Percentiles rank a stretch among this genome's conserved stretches.
Evolutionary conservation across 2,888 invertebrate species (phyloP).

Genomic region (Sussaba pulchella): DNA sequence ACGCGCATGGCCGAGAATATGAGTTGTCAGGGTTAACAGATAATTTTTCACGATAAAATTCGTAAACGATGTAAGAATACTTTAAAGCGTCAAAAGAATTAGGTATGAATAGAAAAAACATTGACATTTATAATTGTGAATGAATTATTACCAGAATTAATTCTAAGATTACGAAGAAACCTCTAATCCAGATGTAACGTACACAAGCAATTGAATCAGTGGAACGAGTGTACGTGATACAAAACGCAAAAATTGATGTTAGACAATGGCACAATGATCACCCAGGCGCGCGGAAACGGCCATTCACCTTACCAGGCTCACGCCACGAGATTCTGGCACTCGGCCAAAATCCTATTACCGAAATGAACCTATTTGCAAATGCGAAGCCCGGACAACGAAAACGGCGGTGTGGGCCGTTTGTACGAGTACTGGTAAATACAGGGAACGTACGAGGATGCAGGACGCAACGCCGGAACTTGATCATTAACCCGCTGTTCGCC

Average conservation of each 20-base stretch:
- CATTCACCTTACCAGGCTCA: background rate
- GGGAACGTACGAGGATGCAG: background rate
- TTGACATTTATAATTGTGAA: no score
- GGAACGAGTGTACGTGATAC: background rate
- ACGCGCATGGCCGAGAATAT: background rate
- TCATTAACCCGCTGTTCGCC: slow-evolving; percentile 41
- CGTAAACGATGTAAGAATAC: no score
- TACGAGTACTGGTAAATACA: background rate
- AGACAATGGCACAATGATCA: no score
- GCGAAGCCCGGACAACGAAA: slow-evolving; percentile 49
- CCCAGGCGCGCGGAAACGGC: no score
- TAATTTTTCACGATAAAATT: no score
- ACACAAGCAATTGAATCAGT: no score
- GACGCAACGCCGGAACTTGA: slow-evolving; percentile 39
- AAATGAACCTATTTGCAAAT: slow-evolving; percentile 68
- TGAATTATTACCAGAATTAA: no score
- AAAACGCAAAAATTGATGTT: no score
- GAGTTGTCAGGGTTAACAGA: background rate
- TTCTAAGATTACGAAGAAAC: no score
- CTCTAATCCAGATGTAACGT: no score
- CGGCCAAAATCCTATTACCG: slow-evolving; percentile 70
- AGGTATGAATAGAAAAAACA: no score
- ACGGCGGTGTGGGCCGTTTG: slow-evolving; percentile 29
- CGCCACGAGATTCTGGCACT: slow-evolving; percentile 46
- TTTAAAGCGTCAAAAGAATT: no score